phyloP scores from a whole-genome alignment of 2,888 invertebrate genomes.

The Harpagoxenus sublaevis region DNA sequence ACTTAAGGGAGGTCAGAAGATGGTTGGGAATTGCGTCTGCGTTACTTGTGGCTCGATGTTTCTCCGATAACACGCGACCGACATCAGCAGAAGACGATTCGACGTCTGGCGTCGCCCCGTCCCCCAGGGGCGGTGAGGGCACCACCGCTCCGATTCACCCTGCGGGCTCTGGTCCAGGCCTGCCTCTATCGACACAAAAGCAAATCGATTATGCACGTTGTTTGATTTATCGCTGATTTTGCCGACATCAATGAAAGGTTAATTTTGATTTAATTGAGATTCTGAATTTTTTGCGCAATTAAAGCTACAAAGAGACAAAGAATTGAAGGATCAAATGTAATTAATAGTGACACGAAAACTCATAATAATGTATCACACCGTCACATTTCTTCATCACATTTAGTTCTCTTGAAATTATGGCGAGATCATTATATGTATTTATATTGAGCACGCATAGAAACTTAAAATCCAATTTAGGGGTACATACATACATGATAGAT shows the following conservation, averaged over 20 bases:
- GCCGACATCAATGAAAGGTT: neutral
- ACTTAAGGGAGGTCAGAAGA: conserved; percentile 53
- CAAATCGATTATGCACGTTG: neutral
- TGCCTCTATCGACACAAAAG: conserved; percentile 85
- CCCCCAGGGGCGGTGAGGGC: conserved; percentile 83
- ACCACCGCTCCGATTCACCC: conserved; percentile 87
- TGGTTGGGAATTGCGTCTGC: conserved; percentile 59
- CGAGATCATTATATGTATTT: neutral
- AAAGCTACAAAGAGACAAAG: conserved; percentile 1
- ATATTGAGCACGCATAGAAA: neutral
- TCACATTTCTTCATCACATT: neutral
- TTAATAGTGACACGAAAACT: neutral
- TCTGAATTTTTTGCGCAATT: neutral
- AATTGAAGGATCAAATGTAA: neutral
- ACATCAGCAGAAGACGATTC: conserved; percentile 65
- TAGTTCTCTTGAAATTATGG: neutral
- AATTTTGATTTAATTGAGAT: neutral
- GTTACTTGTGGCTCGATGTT: conserved; percentile 63
- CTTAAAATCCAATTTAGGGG: conserved; percentile 25
- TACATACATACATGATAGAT: neutral
- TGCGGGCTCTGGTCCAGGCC: conserved; percentile 89
- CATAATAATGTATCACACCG: neutral
- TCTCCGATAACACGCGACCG: conserved; percentile 69
- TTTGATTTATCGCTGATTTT: neutral
- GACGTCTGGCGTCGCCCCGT: conserved; percentile 70